Evolutionary conservation across 2,797 vertebrate genomes (phyloP), one percentile per base, ranked within the genome.

Genomic region (Clamator glandarius): DNA sequence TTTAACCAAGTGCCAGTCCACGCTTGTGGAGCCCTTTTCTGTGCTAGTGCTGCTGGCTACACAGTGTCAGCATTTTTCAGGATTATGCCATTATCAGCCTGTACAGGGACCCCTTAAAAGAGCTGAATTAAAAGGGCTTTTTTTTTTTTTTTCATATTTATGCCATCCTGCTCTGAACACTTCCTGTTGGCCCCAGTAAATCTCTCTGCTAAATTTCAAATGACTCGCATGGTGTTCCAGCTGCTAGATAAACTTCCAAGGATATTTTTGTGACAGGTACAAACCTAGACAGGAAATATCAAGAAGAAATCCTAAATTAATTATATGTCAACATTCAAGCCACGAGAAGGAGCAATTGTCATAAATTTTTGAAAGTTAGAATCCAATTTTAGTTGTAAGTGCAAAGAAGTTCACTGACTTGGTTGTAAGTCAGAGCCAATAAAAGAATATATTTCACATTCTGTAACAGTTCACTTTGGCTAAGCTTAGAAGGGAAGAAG

Each of bases 301-400:
- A 64, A 80, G 96, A 97, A 97, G 97, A 97, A 98, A 98, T 96
- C 93, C 95, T 95, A 97, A 97, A 97, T 98, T 98, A 98, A 98
- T 98, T 98, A 97, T 97, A 97, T 94, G 96, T 97, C 97, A 98
- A 96, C 97, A 97, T 97, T 97, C 96, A 97, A 98, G 97, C 97
- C 97, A 97, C 97, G 97, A 98, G 97, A 98, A 98, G 97, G 97
- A 98, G 96, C 97, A 98, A 97, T 97, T 97, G 96, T 97, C 97
- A 96, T 97, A 97, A 97, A 97, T 97, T 97, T 95, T 77, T 96
- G 94, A 90, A 97, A 93, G 89, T 92, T 96, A 95, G 95, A 95
- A 97, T 97, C 96, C 95, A 96, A 89, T 96, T 97, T 98, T 96
- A 90, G 95, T 92, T 97, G 84, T 88, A 95, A 97, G 96, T 94